phyloP scores from a whole-genome alignment of 1,140 invertebrate genomes.

The Hyles euphorbiae region DNA sequence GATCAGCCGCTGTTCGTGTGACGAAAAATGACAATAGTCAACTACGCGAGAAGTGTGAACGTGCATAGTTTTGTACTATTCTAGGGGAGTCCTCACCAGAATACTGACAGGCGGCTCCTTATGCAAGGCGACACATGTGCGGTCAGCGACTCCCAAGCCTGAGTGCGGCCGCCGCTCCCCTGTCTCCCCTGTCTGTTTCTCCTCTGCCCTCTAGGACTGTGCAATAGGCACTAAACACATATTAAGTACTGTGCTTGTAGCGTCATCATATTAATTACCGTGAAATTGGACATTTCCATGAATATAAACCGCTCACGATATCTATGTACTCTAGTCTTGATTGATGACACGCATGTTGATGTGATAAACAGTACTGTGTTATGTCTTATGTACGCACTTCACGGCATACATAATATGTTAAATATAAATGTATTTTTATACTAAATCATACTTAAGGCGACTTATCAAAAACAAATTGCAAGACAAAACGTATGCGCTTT shows the following conservation, averaged over 20 bases:
- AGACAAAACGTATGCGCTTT: too few species aligned
- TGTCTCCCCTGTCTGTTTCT: constrained; percentile 13
- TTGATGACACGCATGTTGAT: too few species aligned
- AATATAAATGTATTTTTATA: too few species aligned
- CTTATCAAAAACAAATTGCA: too few species aligned
- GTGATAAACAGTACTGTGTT: too few species aligned
- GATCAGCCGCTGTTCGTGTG: constrained; percentile 34
- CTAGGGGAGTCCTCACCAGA: constrained; percentile 50
- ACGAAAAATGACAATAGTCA: constrained; percentile 46
- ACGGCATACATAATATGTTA: too few species aligned
- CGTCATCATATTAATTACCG: constrained; percentile 19
- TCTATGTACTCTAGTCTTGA: constrained; percentile 32
- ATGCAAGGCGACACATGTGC: constrained; percentile 55
- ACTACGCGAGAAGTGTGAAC: constrained; percentile 43
- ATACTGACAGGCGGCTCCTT: constrained; percentile 57
- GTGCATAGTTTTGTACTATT: constrained; percentile 55
- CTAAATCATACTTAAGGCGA: too few species aligned
- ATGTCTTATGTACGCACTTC: too few species aligned
- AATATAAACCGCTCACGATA: constrained; percentile 40
- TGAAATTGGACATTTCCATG: constrained; percentile 65
- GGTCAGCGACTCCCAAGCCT: constrained; percentile 54
- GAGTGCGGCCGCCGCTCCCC: constrained; percentile 11
- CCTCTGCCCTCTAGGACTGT: constrained; percentile 11
- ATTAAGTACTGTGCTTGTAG: constrained; percentile 4
- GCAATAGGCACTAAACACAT: constrained; percentile 44